phyloP scores from a whole-genome alignment of 2,888 invertebrate genomes.

The Megamerina dolium region DNA sequence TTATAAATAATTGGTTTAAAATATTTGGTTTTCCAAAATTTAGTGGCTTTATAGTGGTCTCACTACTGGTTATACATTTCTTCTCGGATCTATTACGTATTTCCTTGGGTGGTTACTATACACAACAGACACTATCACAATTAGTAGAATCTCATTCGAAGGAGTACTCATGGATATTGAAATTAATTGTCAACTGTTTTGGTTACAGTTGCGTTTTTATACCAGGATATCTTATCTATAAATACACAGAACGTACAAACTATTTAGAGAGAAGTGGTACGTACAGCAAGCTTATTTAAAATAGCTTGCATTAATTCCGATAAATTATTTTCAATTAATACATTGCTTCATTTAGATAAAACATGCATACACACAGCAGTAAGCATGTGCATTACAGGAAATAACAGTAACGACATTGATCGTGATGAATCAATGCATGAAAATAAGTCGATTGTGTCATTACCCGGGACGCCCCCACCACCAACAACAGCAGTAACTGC shows the following conservation, averaged over 20 bases:
- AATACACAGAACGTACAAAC: slow-evolving; percentile 70
- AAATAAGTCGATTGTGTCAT: slow-evolving; percentile 38
- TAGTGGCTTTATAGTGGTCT: slow-evolving; percentile 37
- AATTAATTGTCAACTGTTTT: slow-evolving; percentile 71
- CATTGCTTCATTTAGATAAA: slow-evolving; percentile 24
- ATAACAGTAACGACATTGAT: slow-evolving; percentile 35
- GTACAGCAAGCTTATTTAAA: slow-evolving; percentile 5
- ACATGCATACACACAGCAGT: slow-evolving; percentile 39
- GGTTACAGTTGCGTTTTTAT: slow-evolving; percentile 85
- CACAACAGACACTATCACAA: slow-evolving; percentile 42
- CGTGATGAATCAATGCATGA: slow-evolving; percentile 50
- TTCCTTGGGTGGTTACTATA: slow-evolving; percentile 43
- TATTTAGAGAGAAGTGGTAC: slow-evolving; percentile 74
- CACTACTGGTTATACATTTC: slow-evolving; percentile 43
- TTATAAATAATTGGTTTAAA: neutral
- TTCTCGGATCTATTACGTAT: slow-evolving; percentile 43
- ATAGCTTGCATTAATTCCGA: neutral
- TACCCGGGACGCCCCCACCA: slow-evolving; percentile 30
- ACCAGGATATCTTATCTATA: slow-evolving; percentile 77
- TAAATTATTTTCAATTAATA: neutral
- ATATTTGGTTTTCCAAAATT: slow-evolving; percentile 1
- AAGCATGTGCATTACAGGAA: slow-evolving; percentile 44
- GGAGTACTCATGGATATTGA: slow-evolving; percentile 68
- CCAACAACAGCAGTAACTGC: slow-evolving; percentile 19
- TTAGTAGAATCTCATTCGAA: slow-evolving; percentile 50